Conservation (phyloP, 1,140 invertebrate genomes). For the Choristoneura fumiferana region DNA sequence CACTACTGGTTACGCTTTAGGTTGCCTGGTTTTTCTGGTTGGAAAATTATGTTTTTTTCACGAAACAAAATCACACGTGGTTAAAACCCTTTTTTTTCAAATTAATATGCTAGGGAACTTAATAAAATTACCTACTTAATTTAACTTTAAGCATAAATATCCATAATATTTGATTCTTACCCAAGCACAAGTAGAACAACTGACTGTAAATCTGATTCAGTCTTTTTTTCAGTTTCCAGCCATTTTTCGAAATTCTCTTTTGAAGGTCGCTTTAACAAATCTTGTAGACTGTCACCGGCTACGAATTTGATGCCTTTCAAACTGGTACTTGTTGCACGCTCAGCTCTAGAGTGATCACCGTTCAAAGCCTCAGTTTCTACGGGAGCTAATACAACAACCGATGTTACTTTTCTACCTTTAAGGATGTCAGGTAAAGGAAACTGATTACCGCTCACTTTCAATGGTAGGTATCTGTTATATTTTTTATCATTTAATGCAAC, state of each 20-base stretch:
- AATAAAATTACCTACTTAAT: no score
- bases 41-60: no score
- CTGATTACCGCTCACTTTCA: conserved; percentile 90
- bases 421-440: conserved; percentile 89
- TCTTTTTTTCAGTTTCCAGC: conserved; percentile 86
- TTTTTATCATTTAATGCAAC: conserved; percentile 85
- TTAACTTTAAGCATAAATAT: no score
- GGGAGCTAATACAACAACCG: conserved; percentile 89
- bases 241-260: conserved; percentile 88
- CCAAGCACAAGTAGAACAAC: conserved; percentile 88
- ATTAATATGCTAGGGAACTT: no score
- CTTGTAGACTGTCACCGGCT: conserved; percentile 85
- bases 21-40: no score
- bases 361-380: conserved; percentile 82
- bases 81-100: no score
- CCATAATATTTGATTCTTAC: conserved; percentile 79
- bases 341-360: conserved; percentile 60
- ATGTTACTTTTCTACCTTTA: conserved; percentile 86
- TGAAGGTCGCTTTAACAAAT: conserved; percentile 85
- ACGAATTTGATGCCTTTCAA: conserved; percentile 81
- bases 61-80: no score
- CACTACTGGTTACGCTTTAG: no score
- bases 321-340: conserved; percentile 69
- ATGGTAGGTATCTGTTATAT: conserved; percentile 89
- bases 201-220: conserved; percentile 85